Conservation (phyloP, 2,797 vertebrate species). For the Chrysolophus pictus region DNA sequence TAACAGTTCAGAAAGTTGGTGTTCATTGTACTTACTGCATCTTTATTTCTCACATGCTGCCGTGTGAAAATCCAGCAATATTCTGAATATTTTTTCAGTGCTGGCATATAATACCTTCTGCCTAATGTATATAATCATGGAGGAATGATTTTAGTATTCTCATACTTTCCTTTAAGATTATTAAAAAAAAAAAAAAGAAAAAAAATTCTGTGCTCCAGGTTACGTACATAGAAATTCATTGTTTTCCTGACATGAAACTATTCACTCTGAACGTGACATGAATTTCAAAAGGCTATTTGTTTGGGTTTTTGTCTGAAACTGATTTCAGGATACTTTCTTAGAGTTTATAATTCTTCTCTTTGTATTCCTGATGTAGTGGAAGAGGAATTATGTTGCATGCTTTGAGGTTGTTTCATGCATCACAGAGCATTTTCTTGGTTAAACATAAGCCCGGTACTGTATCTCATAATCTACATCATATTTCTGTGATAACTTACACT, state of each 20-base stretch:
- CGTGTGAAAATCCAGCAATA: background rate
- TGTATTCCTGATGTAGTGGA: background rate
- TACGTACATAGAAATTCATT: background rate
- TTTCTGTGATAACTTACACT: background rate
- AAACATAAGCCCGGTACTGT: background rate
- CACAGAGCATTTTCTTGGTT: background rate
- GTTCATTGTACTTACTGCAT: background rate
- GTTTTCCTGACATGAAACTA: background rate
- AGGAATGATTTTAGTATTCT: background rate
- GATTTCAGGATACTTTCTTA: background rate
- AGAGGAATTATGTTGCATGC: background rate
- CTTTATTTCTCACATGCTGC: slow-evolving; percentile 21
- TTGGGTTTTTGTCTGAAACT: background rate
- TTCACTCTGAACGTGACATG: background rate
- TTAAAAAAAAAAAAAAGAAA: background rate
- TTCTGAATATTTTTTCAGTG: slow-evolving; percentile 1
- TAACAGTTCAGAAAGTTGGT: background rate
- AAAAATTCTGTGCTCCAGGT: background rate
- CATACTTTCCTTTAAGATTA: background rate
- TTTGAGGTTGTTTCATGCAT: background rate
- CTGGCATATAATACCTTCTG: background rate
- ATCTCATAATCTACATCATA: background rate
- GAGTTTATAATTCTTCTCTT: background rate
- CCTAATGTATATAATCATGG: background rate
- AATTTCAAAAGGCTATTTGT: background rate